Evolutionary conservation across 64 coral and sea anemone species (phyloP).

Genomic region (Montipora cactus): DNA sequence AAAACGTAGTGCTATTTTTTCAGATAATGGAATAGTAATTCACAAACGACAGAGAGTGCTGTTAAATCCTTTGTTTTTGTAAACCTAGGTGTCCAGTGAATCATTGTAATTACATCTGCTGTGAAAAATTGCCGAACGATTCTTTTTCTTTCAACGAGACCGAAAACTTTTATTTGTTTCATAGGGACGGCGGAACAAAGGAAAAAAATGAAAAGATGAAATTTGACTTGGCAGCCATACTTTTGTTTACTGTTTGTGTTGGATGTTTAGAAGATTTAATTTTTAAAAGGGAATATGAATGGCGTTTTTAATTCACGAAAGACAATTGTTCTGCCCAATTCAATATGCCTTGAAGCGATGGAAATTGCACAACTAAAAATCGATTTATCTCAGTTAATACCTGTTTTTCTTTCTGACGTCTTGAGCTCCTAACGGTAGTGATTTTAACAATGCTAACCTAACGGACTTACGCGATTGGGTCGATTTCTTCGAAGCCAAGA

Average conservation of each 20-base stretch:
- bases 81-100: conserved; percentile 37
- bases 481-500: conserved; percentile 15
- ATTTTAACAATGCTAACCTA: conserved; percentile 71
- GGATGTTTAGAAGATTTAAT: conserved; percentile 94
- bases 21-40: conserved; percentile 93
- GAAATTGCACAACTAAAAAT: conserved; percentile 26
- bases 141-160: conserved; percentile 25
- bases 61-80: conserved; percentile 50
- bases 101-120: conserved; percentile 79
- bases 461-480: conserved; percentile 53
- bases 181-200: conserved; percentile 3
- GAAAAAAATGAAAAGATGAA: conserved; percentile 12
- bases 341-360: conserved; percentile 54
- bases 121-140: conserved; percentile 41
- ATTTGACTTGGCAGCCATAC: conserved; percentile 53
- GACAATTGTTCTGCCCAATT: conserved; percentile 75
- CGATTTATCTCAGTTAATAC: conserved; percentile 45
- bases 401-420: conserved; percentile 7
- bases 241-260: conserved; percentile 81
- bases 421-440: conserved; percentile 43
- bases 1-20: conserved; percentile 82
- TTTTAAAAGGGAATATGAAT: conserved; percentile 93
- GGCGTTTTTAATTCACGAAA: conserved; percentile 75
- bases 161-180: conserved; percentile 1
- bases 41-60: conserved; percentile 51